Evolutionary conservation across 2,113 vertebrate species (phyloP), one percentile per base, ranked within the genome.

Genomic region (Sapajus apella): DNA sequence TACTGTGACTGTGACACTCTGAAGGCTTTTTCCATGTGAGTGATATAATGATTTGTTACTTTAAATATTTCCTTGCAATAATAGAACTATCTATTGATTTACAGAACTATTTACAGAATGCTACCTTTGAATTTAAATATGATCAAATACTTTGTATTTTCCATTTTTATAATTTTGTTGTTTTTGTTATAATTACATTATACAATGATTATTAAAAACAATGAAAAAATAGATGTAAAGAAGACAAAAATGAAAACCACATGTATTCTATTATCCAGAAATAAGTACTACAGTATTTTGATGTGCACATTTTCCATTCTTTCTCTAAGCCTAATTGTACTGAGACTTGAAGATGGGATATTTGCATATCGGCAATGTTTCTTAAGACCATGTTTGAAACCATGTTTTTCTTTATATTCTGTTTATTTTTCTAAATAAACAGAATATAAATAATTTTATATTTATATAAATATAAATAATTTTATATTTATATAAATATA

Each of bases 211-310:
- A 76, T 8, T 8, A 64, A 70, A 96, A 93, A 58, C 20, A 81
- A 66, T 47, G 8, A 32, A 61, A 64, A 52, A 45, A 52, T 76
- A 72, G 47, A 89, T 95, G 1, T 52, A 95, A 95, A 77, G 5
- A 83, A 86, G 16, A 90, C 85, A n/a, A 77, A 85, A 95, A 96
- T 72, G 25, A 47, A 88, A 91, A 89, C 88, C n/a, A 43, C 30
- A 79, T 66, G 12, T 55, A 23, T 72, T 88, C 16, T 52, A 77
- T 93, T 64, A 91, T 43, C 13, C 68, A 89, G 61, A 93, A 87
- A 70, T 72, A 87, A 27, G 1, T 0, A 50, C 52, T 40, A 90
- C 2, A 64, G 13, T 70, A 80, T 85, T 93, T 85, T 93, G 20
- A 16, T 47, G 5, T 13, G 35, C n/a, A 6, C 14, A 75, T 58